phyloP scores from a whole-genome alignment of 2,888 invertebrate genomes.

The Tuta absoluta region DNA sequence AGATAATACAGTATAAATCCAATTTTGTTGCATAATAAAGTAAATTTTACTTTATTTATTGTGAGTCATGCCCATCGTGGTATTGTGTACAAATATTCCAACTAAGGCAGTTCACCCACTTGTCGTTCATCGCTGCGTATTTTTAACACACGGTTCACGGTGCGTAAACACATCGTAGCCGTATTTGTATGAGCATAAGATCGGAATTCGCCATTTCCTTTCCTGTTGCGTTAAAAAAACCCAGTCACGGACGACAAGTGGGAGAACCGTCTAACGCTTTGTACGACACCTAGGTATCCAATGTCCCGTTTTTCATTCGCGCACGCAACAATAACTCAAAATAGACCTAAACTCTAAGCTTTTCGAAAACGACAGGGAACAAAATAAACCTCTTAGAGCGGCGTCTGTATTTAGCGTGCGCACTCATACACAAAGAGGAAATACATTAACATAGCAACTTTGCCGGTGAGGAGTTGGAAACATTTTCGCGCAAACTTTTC shows the following conservation, averaged over 20 bases:
- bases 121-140: no score
- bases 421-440: conserved; percentile 72
- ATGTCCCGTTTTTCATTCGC: conserved; percentile 18
- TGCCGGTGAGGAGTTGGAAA: conserved; percentile 69
- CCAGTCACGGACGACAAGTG: no score
- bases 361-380: conserved; percentile 26
- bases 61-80: not conserved
- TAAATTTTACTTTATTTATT: not conserved
- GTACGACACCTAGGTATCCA: not conserved
- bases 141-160: no score
- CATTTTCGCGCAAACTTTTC: conserved; percentile 77
- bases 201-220: no score
- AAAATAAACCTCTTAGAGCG: conserved; percentile 40
- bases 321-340: conserved; percentile 30
- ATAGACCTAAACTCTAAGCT: conserved; percentile 13
- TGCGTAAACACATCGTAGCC: no score
- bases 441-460: conserved; percentile 78
- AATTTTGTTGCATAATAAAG: not conserved
- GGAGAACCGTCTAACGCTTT: no score
- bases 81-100: not conserved
- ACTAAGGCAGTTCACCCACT: no score
- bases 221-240: no score
- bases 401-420: conserved; percentile 60
- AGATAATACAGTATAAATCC: not conserved
- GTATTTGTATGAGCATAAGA: no score